Percentiles rank a stretch among this genome's conserved stretches.
Conservation (phyloP, 2,888 invertebrate species). For the Cistogaster globosa region DNA sequence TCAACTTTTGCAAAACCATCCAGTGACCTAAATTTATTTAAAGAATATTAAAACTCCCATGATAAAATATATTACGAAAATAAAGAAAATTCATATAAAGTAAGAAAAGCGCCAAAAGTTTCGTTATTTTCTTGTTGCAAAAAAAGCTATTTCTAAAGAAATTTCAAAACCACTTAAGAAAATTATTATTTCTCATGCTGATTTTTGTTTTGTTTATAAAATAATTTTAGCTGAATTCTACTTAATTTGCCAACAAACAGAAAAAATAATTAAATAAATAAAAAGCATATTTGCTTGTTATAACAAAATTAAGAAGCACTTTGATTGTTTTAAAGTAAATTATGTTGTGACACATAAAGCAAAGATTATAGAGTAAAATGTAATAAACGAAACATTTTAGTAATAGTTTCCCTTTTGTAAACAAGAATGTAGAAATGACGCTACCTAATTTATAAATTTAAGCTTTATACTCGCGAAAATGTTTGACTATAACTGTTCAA, state of each 20-base stretch:
- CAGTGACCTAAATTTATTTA: constrained; percentile 31
- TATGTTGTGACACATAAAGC: constrained; percentile 30
- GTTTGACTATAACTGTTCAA: too few relatives aligned
- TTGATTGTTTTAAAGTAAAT: constrained; percentile 48
- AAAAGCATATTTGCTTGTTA: constrained; percentile 37
- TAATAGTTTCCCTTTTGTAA: not conserved
- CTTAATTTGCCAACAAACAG: constrained; percentile 36
- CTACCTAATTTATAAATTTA: too few relatives aligned
- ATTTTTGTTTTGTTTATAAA: constrained; percentile 54
- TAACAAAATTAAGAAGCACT: constrained; percentile 57
- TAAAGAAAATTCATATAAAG: constrained; percentile 5
- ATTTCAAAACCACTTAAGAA: constrained; percentile 54
- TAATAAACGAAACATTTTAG: constrained; percentile 2
- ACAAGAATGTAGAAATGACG: too few relatives aligned
- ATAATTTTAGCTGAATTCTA: constrained; percentile 40
- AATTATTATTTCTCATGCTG: constrained; percentile 58
- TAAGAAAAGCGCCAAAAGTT: not conserved
- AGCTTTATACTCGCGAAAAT: too few relatives aligned
- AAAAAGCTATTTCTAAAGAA: constrained; percentile 46
- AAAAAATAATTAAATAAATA: constrained; percentile 15
- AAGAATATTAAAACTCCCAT: constrained; percentile 43
- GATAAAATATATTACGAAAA: not conserved
- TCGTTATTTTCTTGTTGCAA: constrained; percentile 40
- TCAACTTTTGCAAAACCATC: not conserved
- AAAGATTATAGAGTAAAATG: constrained; percentile 9